Evolutionary conservation across 2,113 vertebrate species (phyloP), one percentile per base, ranked within the genome.

Genomic region (Oxyura jamaicensis): DNA sequence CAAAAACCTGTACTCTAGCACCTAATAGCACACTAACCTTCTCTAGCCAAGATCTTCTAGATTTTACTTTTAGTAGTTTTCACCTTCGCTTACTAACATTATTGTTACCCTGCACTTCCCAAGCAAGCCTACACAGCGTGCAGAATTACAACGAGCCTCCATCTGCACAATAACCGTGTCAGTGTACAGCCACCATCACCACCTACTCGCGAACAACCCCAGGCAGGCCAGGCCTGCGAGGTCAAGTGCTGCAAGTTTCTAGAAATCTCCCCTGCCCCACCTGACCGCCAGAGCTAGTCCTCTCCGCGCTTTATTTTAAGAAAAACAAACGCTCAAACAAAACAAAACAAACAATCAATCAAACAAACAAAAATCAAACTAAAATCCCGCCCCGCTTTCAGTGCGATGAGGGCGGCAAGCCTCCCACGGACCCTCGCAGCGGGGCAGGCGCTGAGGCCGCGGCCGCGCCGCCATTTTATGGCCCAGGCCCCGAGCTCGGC

Each of bases 141-240:
- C 8, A 11, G 2, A 2, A 12, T 39, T 11, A 35, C n/a, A n/a
- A n/a, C 23, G 0, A 11, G 4, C 36, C 58, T 5, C n/a, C 8
- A 23, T 2, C 25, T 5, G 7, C 10, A 56, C 52, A 16, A 26
- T 25, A 41, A 14, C 29, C 23, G 25, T 1, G 1, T 1, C 7
- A 3, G 12, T 0, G 9, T 3, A 10, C 33, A 4, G 13, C 3
- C 3, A 3, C 18, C 14, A 1, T 0, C 25, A 3, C 41, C 4
- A 10, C 58, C 44, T 6, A 3, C 9, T 16, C 0, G 15, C 9
- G 11, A 20, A 11, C 3, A 3, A 2, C 26, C 26, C 23, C 5
- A 0, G 5, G 15, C 5, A 0, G 5, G 15, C 29, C 22, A 0
- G 15, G n/a, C 12, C 80, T 0, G 3, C 79, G 73, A 90, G 56